phyloP scores from a whole-genome alignment of 1,140 invertebrate species.

The Uloborus diversus region DNA sequence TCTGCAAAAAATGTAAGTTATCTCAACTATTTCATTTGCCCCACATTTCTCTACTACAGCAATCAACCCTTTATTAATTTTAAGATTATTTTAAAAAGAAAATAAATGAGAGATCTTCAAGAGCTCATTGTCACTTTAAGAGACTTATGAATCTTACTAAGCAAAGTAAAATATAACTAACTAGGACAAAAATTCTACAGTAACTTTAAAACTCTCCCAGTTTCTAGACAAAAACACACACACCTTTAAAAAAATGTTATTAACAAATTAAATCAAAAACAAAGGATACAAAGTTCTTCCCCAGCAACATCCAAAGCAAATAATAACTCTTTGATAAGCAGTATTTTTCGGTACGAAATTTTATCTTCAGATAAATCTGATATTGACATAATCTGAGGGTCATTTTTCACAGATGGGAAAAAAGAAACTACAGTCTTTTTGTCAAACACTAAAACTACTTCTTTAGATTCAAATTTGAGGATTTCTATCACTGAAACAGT shows the following conservation, averaged over 20 bases:
- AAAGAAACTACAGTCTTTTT: slow-evolving; percentile 32
- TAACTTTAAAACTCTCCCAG: background rate
- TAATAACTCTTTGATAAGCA: slow-evolving; percentile 22
- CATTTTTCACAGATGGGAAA: slow-evolving; percentile 1
- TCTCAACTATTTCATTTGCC: no score
- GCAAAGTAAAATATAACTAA: no score
- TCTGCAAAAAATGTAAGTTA: no score
- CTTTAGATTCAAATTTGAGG: slow-evolving; percentile 43
- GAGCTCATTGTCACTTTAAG: no score
- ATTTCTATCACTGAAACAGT: slow-evolving; percentile 2
- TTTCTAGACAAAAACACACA: background rate
- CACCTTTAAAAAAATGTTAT: background rate
- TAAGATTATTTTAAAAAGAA: no score
- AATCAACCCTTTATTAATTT: no score
- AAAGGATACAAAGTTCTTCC: slow-evolving; percentile 50
- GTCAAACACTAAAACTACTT: slow-evolving; percentile 41
- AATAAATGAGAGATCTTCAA: no score
- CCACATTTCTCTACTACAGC: no score
- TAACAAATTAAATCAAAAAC: background rate
- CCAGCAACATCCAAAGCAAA: slow-evolving; percentile 36
- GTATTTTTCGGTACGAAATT: slow-evolving; percentile 17
- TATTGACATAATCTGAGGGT: slow-evolving; percentile 40
- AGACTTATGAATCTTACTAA: no score
- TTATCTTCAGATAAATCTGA: slow-evolving; percentile 23
- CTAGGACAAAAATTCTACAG: no score